Evolutionary conservation across 2,888 invertebrate genomes (phyloP).

Genomic region (Taenaris catops): DNA sequence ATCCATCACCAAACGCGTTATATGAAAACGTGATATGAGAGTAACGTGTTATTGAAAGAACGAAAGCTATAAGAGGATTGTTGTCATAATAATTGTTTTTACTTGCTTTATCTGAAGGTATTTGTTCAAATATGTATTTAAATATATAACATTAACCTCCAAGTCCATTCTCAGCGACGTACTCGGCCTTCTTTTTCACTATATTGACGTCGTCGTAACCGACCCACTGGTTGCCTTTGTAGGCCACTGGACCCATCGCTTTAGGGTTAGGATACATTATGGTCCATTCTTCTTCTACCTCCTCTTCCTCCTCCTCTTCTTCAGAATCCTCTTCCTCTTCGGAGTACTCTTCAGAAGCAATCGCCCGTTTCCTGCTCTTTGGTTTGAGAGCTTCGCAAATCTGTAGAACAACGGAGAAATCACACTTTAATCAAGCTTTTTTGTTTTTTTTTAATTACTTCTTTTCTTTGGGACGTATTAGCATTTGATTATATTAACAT

Average conservation of each 20-base stretch:
- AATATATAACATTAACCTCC: conserved; percentile 80
- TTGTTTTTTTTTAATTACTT: too few species aligned
- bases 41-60: too few species aligned
- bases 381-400: conserved; percentile 89
- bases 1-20: too few species aligned
- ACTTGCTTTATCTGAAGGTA: too few species aligned
- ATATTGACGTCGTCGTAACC: conserved; percentile 94
- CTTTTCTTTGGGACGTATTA: too few species aligned
- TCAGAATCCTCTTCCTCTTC: conserved; percentile 61
- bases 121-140: too few species aligned
- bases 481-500: too few species aligned
- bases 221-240: conserved; percentile 92
- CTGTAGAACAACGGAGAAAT: conserved; percentile 76
- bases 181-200: conserved; percentile 89
- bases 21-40: too few species aligned
- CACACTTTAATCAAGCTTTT: too few species aligned
- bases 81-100: too few species aligned
- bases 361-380: conserved; percentile 43
- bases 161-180: conserved; percentile 89
- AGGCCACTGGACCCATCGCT: conserved; percentile 95
- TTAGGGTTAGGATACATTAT: conserved; percentile 89
- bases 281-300: conserved; percentile 82
- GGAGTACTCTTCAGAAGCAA: conserved; percentile 33
- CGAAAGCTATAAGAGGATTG: too few species aligned
- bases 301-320: conserved; percentile 64